Conservation (phyloP, 1,140 invertebrate species). For the Lepidotrigona ventralis region DNA sequence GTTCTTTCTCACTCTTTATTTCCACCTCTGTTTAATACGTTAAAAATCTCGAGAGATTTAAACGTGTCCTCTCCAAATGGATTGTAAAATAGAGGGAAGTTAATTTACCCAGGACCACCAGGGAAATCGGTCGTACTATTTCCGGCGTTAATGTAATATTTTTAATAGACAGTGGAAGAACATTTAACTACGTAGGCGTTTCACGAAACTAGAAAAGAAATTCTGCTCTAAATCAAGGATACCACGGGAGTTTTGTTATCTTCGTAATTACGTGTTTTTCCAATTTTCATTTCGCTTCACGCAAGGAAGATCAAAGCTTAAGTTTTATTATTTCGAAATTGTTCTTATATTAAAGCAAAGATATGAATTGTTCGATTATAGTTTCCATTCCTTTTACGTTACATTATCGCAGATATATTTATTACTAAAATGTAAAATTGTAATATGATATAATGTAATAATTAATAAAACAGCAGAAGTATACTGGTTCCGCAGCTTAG, state of each 20-base stretch:
- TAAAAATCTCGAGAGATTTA: conserved; percentile 42
- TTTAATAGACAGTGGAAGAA: conserved; percentile 13
- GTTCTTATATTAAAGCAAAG: no score
- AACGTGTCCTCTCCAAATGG: conserved; percentile 33
- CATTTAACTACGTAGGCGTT: not conserved
- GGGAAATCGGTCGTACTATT: conserved; percentile 41
- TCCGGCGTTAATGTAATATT: conserved; percentile 29
- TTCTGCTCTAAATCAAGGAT: not conserved
- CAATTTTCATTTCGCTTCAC: no score
- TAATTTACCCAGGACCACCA: conserved; percentile 20
- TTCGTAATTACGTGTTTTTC: not conserved
- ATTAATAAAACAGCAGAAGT: no score
- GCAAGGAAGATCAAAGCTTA: no score
- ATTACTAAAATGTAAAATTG: no score
- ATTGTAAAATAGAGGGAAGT: conserved; percentile 37
- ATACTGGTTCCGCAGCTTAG: no score
- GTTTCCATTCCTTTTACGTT: no score
- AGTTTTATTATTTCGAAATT: no score
- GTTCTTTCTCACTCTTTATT: not conserved
- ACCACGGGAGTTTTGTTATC: not conserved
- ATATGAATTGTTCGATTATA: no score
- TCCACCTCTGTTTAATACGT: not conserved
- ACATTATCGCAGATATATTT: no score
- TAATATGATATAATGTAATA: no score
- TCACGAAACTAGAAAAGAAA: no score